Evolutionary conservation across 2,797 vertebrate genomes (phyloP), one percentile per base, ranked within the genome.

Genomic region (Muraenolepis orangiensis): DNA sequence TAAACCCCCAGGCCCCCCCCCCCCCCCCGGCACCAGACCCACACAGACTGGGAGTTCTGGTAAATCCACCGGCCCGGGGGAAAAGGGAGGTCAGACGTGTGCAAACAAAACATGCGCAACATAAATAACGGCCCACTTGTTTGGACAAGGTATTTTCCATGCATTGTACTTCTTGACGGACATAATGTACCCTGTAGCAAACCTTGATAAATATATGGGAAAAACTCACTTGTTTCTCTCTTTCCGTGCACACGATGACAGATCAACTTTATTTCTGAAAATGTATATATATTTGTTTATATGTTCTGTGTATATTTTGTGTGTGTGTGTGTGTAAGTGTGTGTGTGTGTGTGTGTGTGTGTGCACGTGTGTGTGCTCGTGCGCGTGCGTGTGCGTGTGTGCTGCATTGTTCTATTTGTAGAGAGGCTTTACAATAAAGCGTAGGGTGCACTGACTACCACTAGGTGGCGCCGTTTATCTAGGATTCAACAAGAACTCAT

Each of bases 381-480:
- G 73, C 32, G 38, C 51, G 18, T 51, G 73, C 57, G 66, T 51
- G 38, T 74, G 20, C 26, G 14, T 8, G 31, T 30, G 20, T 51
- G 67, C 6, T 31, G 67, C 30, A 20, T 2, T 29, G 23, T 71
- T 40, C 6, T 8, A 11, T 11, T 30, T 1, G 46, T 51, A 16
- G 18, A 20, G 1, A 51, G 18, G n/a, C 0, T 23, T 61, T 69
- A 69, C 66, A 29, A n/a, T 32, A 69, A 34, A 20, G 51, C n/a
- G 51, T 23, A 73, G 28, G 72, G 57, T 72, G 75, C 40, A 73
- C 36, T 76, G 31, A 32, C 2, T 16, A 40, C 79, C 86, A 80
- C 70, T 71, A 84, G 87, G 69, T 79, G 84, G 78, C 74, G 16
- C 74, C 70, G 30, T 78, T 74, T 74, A 14, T 7, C 76, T 3